Percentiles rank a stretch among this genome's conserved stretches.
Evolutionary conservation across 2,797 vertebrate genomes (phyloP).

Genomic region (Micromesistius poutassou): DNA sequence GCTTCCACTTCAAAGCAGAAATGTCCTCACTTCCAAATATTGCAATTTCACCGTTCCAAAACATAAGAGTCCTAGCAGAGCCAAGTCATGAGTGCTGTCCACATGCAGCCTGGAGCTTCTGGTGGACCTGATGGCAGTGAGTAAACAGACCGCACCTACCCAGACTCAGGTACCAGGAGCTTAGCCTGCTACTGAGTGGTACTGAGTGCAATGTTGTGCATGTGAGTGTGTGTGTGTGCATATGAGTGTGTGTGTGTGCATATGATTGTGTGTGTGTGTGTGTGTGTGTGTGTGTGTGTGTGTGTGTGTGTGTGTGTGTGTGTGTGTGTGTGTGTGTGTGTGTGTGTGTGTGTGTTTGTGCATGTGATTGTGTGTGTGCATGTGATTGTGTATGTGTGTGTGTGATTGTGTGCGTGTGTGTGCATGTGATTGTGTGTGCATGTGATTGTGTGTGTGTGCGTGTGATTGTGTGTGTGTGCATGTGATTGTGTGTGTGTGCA

Average conservation of each 20-base stretch:
- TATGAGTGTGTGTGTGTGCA: background rate
- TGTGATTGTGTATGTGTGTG: too few species aligned
- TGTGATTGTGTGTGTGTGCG: conserved; percentile 24
- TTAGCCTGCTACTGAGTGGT: background rate
- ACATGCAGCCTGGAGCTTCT: background rate
- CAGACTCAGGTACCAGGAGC: background rate
- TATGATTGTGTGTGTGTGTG: conserved; percentile 25
- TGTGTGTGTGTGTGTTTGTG: conserved; percentile 49
- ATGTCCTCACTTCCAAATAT: background rate
- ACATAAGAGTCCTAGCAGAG: background rate
- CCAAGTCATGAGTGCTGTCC: background rate
- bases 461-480: conserved; percentile 13
- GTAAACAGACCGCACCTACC: background rate
- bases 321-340: conserved; percentile 26
- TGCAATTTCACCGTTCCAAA: background rate
- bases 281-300: conserved; percentile 13
- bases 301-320: conserved; percentile 18
- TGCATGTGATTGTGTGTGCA: background rate
- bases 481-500: conserved; percentile 14
- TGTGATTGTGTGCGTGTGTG: too few species aligned
- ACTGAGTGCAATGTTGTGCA: background rate
- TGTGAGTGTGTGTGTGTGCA: too few species aligned
- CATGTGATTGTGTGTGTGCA: too few species aligned
- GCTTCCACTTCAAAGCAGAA: background rate
- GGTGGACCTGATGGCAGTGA: background rate